Base-by-base conservation (phyloP, 2,888 invertebrate species). In the Ethmia dodecea region DNA sequence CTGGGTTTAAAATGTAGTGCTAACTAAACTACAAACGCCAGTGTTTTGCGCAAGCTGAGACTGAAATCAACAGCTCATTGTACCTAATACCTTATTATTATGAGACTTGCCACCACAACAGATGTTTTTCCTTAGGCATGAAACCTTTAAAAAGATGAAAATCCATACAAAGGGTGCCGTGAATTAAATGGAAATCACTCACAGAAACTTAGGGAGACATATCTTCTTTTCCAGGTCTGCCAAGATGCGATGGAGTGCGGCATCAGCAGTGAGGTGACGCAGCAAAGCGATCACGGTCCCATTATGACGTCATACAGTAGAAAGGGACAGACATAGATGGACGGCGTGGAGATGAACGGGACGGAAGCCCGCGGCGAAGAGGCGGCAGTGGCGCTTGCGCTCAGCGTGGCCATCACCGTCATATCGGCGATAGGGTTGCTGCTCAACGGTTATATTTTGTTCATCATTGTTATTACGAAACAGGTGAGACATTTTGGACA, bases 391-490 rank as follows among this genome's bases (percentile, higher is more conserved):
- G 84, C 89, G 69, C 86, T 91, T 77, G 88, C 88, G 71, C 87
- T 92, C 57, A 89, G 88, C 72, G 88, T 92, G 55, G 88, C 91
- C 59, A 88, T 93, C 66, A 89, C 91, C 76, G 87, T 91, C 68
- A 87, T 92, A 72, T 90, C 92, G 63, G 83, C 90, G 51, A 74
- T 92, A 53, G 94, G 94, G 53, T 84, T 93, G 48, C 77, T 92
- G 50, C 88, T 93, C 63, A 94, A 94, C 77, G 90, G 88, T 31
- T 94, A 92, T 69, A 91, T 94, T 60, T 78, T 94, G 24, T 86
- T 93, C 56, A 88, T 93, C 57, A 91, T 94, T 39, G 76, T 93
- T 32, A 87, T 93, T 38, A 90, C 92, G 34, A 90, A 91, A 77
- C 92, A 92, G 90, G 92, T 92, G 62, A 57, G 55, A 28, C 22